phyloP scores from a whole-genome alignment of 2,888 invertebrate species.

The Cephus runcator region DNA sequence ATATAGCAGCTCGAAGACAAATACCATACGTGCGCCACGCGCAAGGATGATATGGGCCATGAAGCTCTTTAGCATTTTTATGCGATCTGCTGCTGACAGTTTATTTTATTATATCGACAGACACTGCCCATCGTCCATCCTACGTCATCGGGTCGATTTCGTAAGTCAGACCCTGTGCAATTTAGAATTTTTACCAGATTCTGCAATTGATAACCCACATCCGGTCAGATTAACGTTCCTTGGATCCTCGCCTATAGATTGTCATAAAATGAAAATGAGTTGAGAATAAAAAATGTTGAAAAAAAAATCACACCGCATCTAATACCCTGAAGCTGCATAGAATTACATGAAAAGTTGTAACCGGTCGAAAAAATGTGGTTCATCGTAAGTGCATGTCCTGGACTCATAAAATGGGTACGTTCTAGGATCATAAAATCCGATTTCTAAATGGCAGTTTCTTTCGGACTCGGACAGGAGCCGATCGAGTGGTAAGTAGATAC shows the following conservation, averaged over 20 bases:
- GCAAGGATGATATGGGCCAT: slow-evolving; percentile 39
- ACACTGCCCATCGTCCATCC: slow-evolving; percentile 51
- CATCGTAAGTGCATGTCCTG: neutral
- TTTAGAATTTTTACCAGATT: neutral
- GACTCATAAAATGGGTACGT: neutral
- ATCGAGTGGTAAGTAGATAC: neutral
- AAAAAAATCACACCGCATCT: neutral
- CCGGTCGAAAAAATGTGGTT: neutral
- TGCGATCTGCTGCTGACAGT: slow-evolving; percentile 64
- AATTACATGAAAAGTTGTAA: neutral
- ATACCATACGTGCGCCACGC: neutral
- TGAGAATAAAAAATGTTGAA: neutral
- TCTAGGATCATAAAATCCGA: slow-evolving; percentile 27
- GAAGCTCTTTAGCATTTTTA: slow-evolving; percentile 64
- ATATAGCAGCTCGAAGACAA: neutral
- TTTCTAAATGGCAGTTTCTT: slow-evolving; percentile 25
- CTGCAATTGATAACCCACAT: neutral
- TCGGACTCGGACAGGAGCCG: neutral
- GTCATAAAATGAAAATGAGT: neutral
- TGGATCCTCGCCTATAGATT: neutral
- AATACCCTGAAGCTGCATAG: neutral
- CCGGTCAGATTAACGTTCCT: neutral
- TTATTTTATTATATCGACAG: slow-evolving; percentile 60
- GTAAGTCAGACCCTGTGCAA: slow-evolving; percentile 24
- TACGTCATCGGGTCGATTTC: slow-evolving; percentile 27